Evolutionary conservation across 2,888 invertebrate species (phyloP), one percentile per base, ranked within the genome.

Genomic region (Prenolepis imparis): DNA sequence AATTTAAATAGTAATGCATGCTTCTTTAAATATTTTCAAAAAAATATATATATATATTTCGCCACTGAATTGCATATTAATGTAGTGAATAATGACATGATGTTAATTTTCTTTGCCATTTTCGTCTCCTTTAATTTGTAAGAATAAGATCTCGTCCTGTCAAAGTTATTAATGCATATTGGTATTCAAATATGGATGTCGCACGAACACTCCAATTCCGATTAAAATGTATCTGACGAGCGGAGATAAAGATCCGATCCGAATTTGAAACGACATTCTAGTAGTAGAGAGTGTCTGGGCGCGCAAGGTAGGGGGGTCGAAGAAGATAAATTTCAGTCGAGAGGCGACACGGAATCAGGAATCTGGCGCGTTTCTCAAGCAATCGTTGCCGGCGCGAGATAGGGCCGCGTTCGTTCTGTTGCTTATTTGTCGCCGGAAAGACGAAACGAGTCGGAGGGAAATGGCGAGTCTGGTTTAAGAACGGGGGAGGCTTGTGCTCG

Each of bases 401-500:
- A 90, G 90, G 88, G 84, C 85, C 87, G 88, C 87, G 90, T 90
- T 91, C 89, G 90, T 90, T 91, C 85, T 82, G 90, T 89, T 88
- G 90, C 91, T 92, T 92, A 92, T 92, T 92, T 92, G 91, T 92
- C 92, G 91, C 86, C 84, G 86, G 88, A 89, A 90, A 91, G 88
- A 92, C 91, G 91, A 88, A 91, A 92, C 88, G 90, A 91, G 89
- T 83, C 82, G 82, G 28, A 28, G 28, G 90, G 86, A 87, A 89
- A 89, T 86, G 86, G 88, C 83, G 85, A 84, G 80, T 52, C 75
- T 72, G 82, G 73, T 75, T 86, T 80, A 74, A 72, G 59, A 57
- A 66, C 75, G 72, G 41, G 61, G 12, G 48, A 36, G 82, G 68
- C 39, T 78, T 66, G 85, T 80, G 83, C 84, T 90, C 90, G 91